Evolutionary conservation across 2,888 invertebrate genomes (phyloP).

Genomic region (Drosophila anomalata): DNA sequence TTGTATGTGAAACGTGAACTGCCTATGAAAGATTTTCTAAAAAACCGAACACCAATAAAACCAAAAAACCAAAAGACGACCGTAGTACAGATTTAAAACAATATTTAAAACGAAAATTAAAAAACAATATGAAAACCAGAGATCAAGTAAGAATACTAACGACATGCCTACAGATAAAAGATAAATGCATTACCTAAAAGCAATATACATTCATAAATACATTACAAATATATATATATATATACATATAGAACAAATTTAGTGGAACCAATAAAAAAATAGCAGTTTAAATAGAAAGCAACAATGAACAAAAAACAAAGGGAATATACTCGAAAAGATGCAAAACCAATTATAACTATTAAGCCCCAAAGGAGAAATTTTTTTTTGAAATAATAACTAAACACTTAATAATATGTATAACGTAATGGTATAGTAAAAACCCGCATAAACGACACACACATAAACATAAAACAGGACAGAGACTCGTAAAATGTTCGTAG

Average conservation of each 20-base stretch:
- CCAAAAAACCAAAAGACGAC: constrained; percentile 21
- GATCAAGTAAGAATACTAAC: constrained; percentile 27
- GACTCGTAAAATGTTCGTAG: constrained; percentile 56
- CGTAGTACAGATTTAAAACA: constrained; percentile 17
- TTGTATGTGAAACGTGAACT: constrained; percentile 74
- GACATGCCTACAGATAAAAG: constrained; percentile 35
- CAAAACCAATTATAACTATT: constrained; percentile 41
- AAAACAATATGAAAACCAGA: constrained; percentile 10
- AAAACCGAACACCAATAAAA: constrained; percentile 23
- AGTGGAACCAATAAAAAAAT: constrained; percentile 54
- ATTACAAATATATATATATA: constrained; percentile 10
- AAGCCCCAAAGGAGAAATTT: constrained; percentile 47
- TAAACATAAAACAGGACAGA: constrained; percentile 10
- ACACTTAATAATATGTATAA: constrained; percentile 33
- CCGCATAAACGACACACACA: constrained; percentile 63
- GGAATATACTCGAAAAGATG: constrained; percentile 55
- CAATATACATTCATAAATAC: constrained; percentile 57
- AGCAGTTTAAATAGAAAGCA: constrained; percentile 32
- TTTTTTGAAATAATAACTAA: constrained; percentile 57
- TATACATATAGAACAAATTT: constrained; percentile 44
- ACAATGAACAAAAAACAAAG: constrained; percentile 32
- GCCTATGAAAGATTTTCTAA: constrained; percentile 76
- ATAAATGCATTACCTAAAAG: constrained; percentile 48
- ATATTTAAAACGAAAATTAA: constrained; percentile 5
- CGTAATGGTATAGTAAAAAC: constrained; percentile 30